Evolutionary conservation across 2,797 vertebrate species (phyloP).

Genomic region (Pristis pectinata): DNA sequence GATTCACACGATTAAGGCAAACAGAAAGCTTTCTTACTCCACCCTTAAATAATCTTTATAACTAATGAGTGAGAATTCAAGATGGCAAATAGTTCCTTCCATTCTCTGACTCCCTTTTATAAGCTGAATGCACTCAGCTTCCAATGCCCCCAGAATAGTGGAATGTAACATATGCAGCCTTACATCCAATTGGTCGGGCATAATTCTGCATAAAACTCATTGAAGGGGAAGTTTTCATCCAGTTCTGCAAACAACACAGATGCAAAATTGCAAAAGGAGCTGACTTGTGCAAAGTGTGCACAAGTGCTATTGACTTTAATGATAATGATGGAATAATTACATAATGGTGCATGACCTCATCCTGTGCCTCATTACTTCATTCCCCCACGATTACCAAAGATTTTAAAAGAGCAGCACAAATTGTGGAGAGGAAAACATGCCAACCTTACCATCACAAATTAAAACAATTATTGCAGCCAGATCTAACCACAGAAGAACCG

Average conservation of each 20-base stretch:
- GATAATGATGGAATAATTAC: neutral
- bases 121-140: neutral
- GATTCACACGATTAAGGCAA: neutral
- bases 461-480: neutral
- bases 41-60: too few species aligned
- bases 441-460: neutral
- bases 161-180: neutral
- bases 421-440: neutral
- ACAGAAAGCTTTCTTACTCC: neutral
- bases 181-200: neutral
- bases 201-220: neutral
- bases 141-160: neutral
- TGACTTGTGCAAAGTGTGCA: neutral
- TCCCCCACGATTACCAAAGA: neutral
- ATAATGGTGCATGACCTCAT: neutral
- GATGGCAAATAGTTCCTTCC: neutral
- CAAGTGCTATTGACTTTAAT: neutral
- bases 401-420: neutral
- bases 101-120: neutral
- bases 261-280: neutral
- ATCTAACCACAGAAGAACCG: neutral
- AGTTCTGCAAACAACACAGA: neutral
- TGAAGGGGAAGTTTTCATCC: neutral
- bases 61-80: neutral
- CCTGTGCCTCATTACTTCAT: neutral